Conservation (phyloP, 2,113 vertebrate species). For the Rhizomys pruinosus region DNA sequence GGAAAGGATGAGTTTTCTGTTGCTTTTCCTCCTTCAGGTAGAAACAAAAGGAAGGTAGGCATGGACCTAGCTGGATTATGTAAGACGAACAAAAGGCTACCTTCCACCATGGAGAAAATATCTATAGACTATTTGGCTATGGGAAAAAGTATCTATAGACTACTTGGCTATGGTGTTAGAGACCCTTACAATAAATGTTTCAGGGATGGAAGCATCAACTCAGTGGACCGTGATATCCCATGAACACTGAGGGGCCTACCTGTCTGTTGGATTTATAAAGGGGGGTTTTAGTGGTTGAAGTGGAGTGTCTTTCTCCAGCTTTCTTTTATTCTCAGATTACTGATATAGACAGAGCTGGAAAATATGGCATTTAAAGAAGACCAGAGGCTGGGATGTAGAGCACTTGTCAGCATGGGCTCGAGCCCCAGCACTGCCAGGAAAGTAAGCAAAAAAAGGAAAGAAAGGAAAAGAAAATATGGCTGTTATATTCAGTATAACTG, state of each 20-base stretch:
- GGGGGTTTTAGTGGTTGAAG: not conserved
- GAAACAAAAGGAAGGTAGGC: conserved; percentile 19
- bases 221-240: not conserved
- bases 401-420: not conserved
- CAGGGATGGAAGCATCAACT: not conserved
- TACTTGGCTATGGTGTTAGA: too few species aligned
- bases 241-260: not conserved
- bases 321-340: not conserved
- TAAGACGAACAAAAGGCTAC: not conserved
- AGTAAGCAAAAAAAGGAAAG: not conserved
- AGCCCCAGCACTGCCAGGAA: not conserved
- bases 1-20: not conserved
- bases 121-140: not conserved
- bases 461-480: not conserved
- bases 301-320: not conserved
- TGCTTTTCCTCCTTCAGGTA: not conserved
- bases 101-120: not conserved
- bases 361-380: not conserved
- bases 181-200: not conserved
- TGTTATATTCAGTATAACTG: not conserved
- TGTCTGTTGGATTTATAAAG: not conserved
- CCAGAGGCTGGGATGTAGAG: not conserved
- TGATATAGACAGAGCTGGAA: not conserved
- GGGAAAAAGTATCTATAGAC: not conserved
- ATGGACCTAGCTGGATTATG: not conserved